Evolutionary conservation across 2,888 invertebrate species (phyloP).

Genomic region (Teinopalpus imperialis): DNA sequence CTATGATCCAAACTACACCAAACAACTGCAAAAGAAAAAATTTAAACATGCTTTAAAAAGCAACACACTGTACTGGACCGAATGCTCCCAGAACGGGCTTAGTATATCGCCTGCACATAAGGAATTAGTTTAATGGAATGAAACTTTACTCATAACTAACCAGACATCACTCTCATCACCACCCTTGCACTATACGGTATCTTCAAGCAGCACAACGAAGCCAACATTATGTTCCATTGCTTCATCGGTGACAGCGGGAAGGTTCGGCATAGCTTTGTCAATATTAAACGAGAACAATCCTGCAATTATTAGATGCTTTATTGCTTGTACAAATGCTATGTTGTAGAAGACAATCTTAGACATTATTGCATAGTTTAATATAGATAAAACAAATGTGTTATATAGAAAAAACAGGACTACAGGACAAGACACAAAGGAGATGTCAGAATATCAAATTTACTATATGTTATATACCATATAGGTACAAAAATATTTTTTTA

Average conservation of each 20-base stretch:
- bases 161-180: conserved; percentile 49
- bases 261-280: conserved; percentile 60
- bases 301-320: conserved; percentile 52
- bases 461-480: too few species aligned
- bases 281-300: conserved; percentile 48
- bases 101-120: conserved; percentile 76
- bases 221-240: conserved; percentile 66
- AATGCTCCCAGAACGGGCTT: conserved; percentile 72
- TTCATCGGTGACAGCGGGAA: conserved; percentile 59
- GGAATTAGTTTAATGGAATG: conserved; percentile 76
- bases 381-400: too few species aligned
- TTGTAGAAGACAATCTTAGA: conserved; percentile 48
- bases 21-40: conserved; percentile 83
- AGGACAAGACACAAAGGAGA: too few species aligned
- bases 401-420: too few species aligned
- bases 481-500: too few species aligned
- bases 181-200: conserved; percentile 42
- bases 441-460: too few species aligned
- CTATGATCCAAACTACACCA: conserved; percentile 83
- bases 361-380: too few species aligned
- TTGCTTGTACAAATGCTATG: conserved; percentile 41
- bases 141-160: conserved; percentile 56
- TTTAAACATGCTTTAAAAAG: conserved; percentile 81
- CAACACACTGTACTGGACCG: conserved; percentile 58
- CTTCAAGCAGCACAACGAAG: conserved; percentile 71